These are phyloP conservation scores for Anastatus disparis DNA, from an alignment of 1,140 invertebrate species.

Conservation along the genomic window DNA sequence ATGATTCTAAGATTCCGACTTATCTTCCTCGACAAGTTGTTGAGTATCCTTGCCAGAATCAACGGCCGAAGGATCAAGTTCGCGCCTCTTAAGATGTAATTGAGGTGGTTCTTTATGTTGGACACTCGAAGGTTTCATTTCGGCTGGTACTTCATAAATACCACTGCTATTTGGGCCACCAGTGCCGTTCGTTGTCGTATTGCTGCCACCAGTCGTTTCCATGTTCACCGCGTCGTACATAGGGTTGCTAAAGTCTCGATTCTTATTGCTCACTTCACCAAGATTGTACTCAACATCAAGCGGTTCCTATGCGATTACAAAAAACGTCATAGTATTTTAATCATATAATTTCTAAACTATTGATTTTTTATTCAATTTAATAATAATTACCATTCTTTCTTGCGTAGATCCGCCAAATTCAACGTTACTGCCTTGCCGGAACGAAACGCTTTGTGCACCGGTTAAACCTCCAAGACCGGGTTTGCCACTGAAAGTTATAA, in stretches of 20 bases:
- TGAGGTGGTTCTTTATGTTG: conserved; percentile 80
- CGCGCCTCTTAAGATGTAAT: conserved; percentile 77
- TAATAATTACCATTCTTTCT: conserved; percentile 59
- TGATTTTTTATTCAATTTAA: not conserved
- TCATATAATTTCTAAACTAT: too few relatives aligned
- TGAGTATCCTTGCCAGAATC: conserved; percentile 94
- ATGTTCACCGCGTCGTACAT: conserved; percentile 90
- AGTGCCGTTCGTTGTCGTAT: conserved; percentile 67
- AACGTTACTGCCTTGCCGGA: conserved; percentile 92
- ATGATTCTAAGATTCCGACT: conserved; percentile 71
- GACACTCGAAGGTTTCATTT: conserved; percentile 81
- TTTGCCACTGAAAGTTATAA: conserved; percentile 74
- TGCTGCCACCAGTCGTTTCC: conserved; percentile 58
- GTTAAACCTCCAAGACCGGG: conserved; percentile 78
- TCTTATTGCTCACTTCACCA: conserved; percentile 77
- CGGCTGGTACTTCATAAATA: conserved; percentile 82
- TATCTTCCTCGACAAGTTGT: conserved; percentile 88
- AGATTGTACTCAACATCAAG: conserved; percentile 83
- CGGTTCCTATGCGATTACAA: conserved; percentile 65
- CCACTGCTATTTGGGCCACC: conserved; percentile 72
- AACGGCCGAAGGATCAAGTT: conserved; percentile 82
- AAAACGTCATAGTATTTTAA: not conserved
- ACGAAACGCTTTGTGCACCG: conserved; percentile 94
- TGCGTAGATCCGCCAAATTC: conserved; percentile 80
- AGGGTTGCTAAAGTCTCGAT: conserved; percentile 92